phyloP scores from a whole-genome alignment of 2,797 vertebrate genomes.

The Thamnophis elegans region DNA sequence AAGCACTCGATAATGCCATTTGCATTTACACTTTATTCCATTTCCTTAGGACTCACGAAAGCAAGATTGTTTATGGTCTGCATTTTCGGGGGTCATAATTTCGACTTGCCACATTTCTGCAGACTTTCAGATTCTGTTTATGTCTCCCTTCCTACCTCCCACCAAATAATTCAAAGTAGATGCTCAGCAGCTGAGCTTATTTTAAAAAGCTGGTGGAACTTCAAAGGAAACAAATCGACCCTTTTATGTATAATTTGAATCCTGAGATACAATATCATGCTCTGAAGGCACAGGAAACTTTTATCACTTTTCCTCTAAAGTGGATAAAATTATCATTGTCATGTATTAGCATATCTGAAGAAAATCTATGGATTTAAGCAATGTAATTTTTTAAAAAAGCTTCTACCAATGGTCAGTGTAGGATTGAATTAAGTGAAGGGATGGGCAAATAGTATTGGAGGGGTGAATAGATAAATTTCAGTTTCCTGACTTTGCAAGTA shows the following conservation, averaged over 20 bases:
- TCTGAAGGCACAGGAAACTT: neutral
- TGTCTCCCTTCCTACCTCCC: neutral
- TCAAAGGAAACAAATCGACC: neutral
- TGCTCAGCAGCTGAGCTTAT: neutral
- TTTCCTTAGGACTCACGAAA: neutral
- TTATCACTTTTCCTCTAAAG: neutral
- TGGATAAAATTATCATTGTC: neutral
- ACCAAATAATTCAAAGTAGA: slow-evolving; percentile 5
- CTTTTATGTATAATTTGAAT: neutral
- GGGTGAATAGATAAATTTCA: neutral
- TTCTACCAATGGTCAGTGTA: neutral
- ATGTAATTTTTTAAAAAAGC: neutral
- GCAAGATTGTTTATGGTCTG: neutral
- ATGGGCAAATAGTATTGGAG: neutral
- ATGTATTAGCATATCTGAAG: neutral
- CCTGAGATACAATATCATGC: neutral
- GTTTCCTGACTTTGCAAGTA: neutral
- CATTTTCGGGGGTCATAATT: slow-evolving; percentile 7
- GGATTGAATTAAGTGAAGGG: neutral
- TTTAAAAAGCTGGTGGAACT: neutral
- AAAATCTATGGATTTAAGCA: neutral
- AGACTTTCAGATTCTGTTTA: neutral
- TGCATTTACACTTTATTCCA: neutral
- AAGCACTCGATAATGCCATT: slow-evolving; percentile 21
- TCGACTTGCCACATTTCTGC: neutral